Conservation (phyloP, 2,888 invertebrate genomes). For the Leptinotarsa rubiginosa region DNA sequence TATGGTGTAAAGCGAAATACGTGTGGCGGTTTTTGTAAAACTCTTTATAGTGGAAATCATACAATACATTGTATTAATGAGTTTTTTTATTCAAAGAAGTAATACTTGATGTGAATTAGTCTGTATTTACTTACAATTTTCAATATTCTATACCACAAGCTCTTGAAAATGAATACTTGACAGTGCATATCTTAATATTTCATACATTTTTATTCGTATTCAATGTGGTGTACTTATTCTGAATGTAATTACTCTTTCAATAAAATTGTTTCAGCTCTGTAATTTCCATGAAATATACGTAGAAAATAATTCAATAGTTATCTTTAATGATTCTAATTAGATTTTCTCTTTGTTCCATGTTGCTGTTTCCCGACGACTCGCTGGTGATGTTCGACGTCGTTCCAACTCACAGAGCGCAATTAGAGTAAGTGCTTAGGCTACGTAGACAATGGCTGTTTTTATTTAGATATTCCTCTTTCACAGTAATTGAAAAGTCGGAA, state of each 20-base stretch:
- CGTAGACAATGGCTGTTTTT: neutral
- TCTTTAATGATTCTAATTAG: constrained; percentile 40
- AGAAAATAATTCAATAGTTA: neutral
- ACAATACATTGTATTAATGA: too few species aligned
- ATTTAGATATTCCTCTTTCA: neutral
- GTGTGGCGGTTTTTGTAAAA: too few species aligned
- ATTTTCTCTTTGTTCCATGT: constrained; percentile 59
- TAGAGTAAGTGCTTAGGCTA: constrained; percentile 70
- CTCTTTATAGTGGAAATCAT: too few species aligned
- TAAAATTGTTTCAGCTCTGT: neutral
- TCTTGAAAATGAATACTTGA: neutral
- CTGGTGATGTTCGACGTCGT: constrained; percentile 22
- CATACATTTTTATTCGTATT: neutral
- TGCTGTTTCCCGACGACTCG: constrained; percentile 30
- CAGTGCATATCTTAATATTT: neutral
- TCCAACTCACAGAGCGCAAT: constrained; percentile 69
- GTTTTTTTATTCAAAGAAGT: too few species aligned
- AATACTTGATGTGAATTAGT: too few species aligned
- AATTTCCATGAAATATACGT: constrained; percentile 2
- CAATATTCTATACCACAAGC: too few species aligned
- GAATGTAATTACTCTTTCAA: neutral
- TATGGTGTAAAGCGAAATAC: too few species aligned
- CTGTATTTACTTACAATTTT: too few species aligned
- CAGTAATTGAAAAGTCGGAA: too few species aligned
- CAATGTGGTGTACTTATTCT: constrained; percentile 1